phyloP scores from a whole-genome alignment of 2,113 vertebrate species.

The Alligator sinensis region DNA sequence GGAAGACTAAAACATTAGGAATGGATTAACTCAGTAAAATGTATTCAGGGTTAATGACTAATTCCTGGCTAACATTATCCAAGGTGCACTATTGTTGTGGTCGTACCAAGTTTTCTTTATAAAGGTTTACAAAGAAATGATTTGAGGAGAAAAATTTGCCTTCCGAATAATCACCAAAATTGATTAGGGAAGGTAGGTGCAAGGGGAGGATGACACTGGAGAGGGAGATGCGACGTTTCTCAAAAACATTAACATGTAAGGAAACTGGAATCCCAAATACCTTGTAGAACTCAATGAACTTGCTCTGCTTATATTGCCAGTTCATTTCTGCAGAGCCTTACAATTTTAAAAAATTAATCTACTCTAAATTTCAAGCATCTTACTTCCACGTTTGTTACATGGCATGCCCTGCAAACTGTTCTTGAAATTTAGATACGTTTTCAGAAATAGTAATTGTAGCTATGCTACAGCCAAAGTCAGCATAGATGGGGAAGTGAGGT shows the following conservation, averaged over 20 bases:
- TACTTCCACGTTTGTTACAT: conserved; percentile 12
- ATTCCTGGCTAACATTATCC: conserved; percentile 62
- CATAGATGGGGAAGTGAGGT: conserved; percentile 5
- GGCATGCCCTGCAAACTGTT: background rate
- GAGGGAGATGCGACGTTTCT: background rate
- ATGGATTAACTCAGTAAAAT: conserved; percentile 55
- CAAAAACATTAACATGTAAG: background rate
- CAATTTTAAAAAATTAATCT: background rate
- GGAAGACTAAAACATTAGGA: conserved; percentile 46
- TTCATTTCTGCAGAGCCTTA: background rate
- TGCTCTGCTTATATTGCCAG: background rate
- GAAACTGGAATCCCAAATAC: background rate
- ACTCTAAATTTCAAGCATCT: background rate
- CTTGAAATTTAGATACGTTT: conserved; percentile 15
- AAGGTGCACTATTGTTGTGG: conserved; percentile 13
- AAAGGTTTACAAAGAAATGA: conserved; percentile 35
- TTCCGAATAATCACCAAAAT: background rate
- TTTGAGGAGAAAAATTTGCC: conserved; percentile 32
- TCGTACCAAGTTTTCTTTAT: conserved; percentile 42
- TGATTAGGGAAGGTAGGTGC: background rate
- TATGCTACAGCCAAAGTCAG: conserved; percentile 5
- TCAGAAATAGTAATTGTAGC: conserved; percentile 26
- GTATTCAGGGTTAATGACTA: conserved; percentile 65
- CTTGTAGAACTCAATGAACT: background rate
- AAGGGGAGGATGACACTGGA: background rate